These are phyloP conservation scores for Abrostola tripartita DNA, from an alignment of 2,888 invertebrate species.

Conservation along the genomic window DNA sequence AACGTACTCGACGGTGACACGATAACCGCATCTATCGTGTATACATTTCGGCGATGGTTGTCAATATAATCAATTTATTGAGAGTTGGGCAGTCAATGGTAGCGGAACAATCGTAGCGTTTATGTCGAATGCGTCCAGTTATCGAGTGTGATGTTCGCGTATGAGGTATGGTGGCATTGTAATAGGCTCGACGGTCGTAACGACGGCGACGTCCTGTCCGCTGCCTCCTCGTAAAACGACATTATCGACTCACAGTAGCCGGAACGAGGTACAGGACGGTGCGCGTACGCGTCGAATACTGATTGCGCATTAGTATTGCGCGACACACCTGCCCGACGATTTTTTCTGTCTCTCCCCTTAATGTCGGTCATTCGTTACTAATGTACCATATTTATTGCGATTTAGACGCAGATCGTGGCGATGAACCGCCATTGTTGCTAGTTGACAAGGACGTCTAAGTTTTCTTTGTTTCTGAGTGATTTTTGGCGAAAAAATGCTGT, in stretches of 20 bases:
- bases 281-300: slow-evolving; percentile 84
- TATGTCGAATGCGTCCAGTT: slow-evolving; percentile 66
- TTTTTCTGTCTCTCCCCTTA: slow-evolving; percentile 86
- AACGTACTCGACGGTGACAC: slow-evolving; percentile 47
- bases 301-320: slow-evolving; percentile 87
- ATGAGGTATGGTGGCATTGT: slow-evolving; percentile 85
- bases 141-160: slow-evolving; percentile 75
- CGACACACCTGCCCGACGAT: slow-evolving; percentile 85
- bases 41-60: slow-evolving; percentile 75
- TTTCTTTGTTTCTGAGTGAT: slow-evolving; percentile 64
- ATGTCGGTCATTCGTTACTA: slow-evolving; percentile 87
- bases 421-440: slow-evolving; percentile 76
- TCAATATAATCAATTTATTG: slow-evolving; percentile 62
- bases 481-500: slow-evolving; percentile 24
- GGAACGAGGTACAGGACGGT: slow-evolving; percentile 88
- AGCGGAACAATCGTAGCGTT: slow-evolving; percentile 70
- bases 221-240: slow-evolving; percentile 87
- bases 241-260: slow-evolving; percentile 88
- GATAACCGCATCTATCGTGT: slow-evolving; percentile 41
- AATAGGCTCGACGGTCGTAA: slow-evolving; percentile 86
- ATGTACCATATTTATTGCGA: slow-evolving; percentile 86
- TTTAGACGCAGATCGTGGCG: slow-evolving; percentile 76
- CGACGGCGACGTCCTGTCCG: slow-evolving; percentile 88
- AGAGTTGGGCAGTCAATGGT: slow-evolving; percentile 75
- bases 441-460: slow-evolving; percentile 75